Base-by-base conservation (phyloP, 1,140 invertebrate species). In the Cyphomyrmex costatus region DNA sequence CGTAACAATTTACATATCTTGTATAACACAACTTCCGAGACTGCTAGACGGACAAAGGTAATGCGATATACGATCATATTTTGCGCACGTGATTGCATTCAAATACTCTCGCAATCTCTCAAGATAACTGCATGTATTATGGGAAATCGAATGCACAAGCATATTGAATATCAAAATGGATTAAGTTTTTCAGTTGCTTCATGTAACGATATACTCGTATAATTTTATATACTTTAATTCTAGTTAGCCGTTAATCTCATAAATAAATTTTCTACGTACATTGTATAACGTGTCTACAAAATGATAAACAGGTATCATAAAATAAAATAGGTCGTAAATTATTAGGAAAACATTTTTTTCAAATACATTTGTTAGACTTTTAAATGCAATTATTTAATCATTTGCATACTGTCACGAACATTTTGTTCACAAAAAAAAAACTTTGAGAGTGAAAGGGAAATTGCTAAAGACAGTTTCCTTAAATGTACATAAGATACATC, bases 1-100 rank as follows among this genome's bases (percentile, higher is more conserved):
- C 79, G 68, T 56, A 83, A 83, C 66, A 83, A 83, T 83, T 74
- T 83, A 83, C 51, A 83, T 83, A 86, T 71, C 46, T 36, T 56
- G 61, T 51, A n/a, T n/a, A 53, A 86, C 66, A 14, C 53, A 82
- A 71, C 42, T 71, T 53, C 21, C 68, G 36, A 46, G 66, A 68
- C n/a, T 65, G 7, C 14, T 68, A 21, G 42, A 42, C 51, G 79
- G 30, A 21, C 21, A 12, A 30, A 27, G 46, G 68, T 73, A 73
- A 71, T 58, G 51, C 36, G 36, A 73, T 73, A 30, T n/a, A 42
- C 36, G 8, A 42, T 42, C 36, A 42, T 42, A 71, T 82, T 27
- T 24, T 66, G 33, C n/a, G 36, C 51, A 46, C 66, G 63, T 53
- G 61, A 71, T 19, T 71, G 51, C 24, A 60, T 46, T 73, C 68